Evolutionary conservation across 2,797 vertebrate species (phyloP), one percentile per base, ranked within the genome.

Genomic region (Pangasius mekongensis): DNA sequence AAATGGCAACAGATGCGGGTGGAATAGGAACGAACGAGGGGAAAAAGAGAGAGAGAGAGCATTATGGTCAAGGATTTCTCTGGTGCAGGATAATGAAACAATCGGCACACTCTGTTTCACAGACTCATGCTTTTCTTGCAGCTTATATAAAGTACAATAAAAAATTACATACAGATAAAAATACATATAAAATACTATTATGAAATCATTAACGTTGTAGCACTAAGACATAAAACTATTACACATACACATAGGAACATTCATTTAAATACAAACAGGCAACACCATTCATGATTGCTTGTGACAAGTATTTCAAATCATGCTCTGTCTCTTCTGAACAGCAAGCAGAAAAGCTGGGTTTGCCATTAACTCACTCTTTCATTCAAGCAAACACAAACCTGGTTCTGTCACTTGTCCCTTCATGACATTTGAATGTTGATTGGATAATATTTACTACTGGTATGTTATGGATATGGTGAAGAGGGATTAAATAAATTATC

Each of bases 11-110:
- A 73, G 62, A 88, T 60, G 90, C 18, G 13, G 47, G 64, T 69
- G 64, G 64, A 54, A 54, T 49, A 84, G 18, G 60, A 83, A 66
- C 3, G 77, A 88, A 89, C 92, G 93, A 94, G 87, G 86, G 76
- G 64, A 5, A 14, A 77, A 49, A n/a, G n/a, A n/a, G n/a, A 64
- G 33, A 85, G 36, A 36, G 30, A 52, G 56, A 64, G 43, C 47
- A 22, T 67, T 84, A 67, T 47, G 82, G 43, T 83, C 62, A 83
- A 66, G 82, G 43, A 84, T 67, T 67, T 84, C 43, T 83, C 43
- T 52, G 43, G 62, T 30, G 62, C n/a, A 84, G 47, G 18, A 84
- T 84, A 69, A 58, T 24, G 1, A 36, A 18, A 27, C 27, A 30
- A 16, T 52, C 9, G 13, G 0, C n/a, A 77, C 56, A n/a, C 33